Conservation (phyloP, 2,113 vertebrate species). For the Periophthalmus modestus region DNA sequence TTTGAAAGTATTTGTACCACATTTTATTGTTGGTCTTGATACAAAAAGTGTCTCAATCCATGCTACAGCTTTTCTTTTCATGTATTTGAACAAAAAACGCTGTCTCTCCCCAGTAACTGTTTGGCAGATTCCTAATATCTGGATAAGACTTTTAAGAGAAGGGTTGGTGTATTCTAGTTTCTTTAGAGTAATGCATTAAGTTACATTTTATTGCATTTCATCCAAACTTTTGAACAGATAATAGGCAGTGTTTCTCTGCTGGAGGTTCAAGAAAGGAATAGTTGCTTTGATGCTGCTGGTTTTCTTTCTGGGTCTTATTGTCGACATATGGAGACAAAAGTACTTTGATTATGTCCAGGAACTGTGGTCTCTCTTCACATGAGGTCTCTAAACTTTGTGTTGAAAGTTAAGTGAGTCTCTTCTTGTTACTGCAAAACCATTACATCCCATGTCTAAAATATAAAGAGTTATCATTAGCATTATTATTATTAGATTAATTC, state of each 20-base stretch:
- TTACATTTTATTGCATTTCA: neutral
- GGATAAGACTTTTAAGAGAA: constrained; percentile 9
- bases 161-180: constrained; percentile 1
- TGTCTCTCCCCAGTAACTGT: too few species aligned
- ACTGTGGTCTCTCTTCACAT: neutral
- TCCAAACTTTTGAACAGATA: constrained; percentile 1
- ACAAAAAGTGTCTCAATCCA: too few species aligned
- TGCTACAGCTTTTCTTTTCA: too few species aligned
- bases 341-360: neutral
- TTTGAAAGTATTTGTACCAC: too few species aligned
- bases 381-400: neutral
- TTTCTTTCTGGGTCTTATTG: neutral
- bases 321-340: neutral
- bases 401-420: neutral
- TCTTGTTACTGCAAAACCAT: neutral
- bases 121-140: too few species aligned
- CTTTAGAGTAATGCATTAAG: neutral
- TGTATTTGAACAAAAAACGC: too few species aligned
- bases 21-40: too few species aligned
- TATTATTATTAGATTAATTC: too few species aligned
- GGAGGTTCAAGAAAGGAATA: constrained; percentile 2
- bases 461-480: neutral
- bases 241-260: neutral
- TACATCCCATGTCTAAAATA: neutral
- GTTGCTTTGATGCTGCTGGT: neutral